Evolutionary conservation across 1,140 invertebrate species (phyloP).

Genomic region (Trichogramma pretiosum): DNA sequence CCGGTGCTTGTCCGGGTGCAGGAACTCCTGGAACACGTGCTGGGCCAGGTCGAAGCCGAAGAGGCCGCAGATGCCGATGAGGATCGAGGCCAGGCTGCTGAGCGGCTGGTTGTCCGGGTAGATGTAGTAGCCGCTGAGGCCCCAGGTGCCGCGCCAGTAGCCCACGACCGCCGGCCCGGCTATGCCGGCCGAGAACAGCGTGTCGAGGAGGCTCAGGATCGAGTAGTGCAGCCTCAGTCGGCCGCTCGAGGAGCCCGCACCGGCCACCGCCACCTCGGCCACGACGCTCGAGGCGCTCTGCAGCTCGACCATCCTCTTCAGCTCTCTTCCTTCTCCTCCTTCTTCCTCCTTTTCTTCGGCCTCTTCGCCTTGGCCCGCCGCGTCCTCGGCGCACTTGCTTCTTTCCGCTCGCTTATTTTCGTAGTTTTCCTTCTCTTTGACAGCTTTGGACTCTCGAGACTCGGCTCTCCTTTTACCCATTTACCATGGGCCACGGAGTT

Average conservation of each 20-base stretch:
- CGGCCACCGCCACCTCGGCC: slow-evolving; percentile 22
- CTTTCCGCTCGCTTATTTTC: too few species aligned
- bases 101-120: slow-evolving; percentile 50
- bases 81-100: slow-evolving; percentile 57
- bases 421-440: too few species aligned
- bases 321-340: background rate
- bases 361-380: background rate
- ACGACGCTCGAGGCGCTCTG: background rate
- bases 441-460: too few species aligned
- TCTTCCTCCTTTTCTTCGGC: background rate
- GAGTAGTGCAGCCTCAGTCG: slow-evolving; percentile 44
- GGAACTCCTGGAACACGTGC: slow-evolving; percentile 48
- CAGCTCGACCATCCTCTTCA: slow-evolving; percentile 7
- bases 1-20: slow-evolving; percentile 59
- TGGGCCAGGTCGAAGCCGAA: slow-evolving; percentile 61
- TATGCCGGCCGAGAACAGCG: slow-evolving; percentile 59
- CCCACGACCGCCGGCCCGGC: slow-evolving; percentile 71
- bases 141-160: slow-evolving; percentile 81
- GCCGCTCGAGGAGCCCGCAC: slow-evolving; percentile 23
- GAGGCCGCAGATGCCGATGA: slow-evolving; percentile 59
- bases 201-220: slow-evolving; percentile 60
- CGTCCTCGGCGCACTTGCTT: background rate
- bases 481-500: too few species aligned
- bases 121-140: slow-evolving; percentile 64
- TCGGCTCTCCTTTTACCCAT: too few species aligned